Base-by-base conservation (phyloP, 2,113 vertebrate genomes). In the Gopherus evgoodei region DNA sequence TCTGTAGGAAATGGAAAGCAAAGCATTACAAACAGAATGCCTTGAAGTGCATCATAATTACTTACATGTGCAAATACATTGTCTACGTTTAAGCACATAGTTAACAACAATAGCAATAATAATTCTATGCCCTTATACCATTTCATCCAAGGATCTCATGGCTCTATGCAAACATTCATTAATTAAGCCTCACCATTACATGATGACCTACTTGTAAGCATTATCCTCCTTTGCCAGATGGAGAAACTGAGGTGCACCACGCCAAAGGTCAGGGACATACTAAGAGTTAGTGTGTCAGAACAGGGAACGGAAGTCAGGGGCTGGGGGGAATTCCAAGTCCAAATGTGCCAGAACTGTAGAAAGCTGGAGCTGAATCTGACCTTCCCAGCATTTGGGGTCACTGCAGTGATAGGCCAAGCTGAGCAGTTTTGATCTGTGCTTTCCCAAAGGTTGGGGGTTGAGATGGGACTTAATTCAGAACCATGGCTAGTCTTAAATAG, bases 1-100 rank as follows among this genome's bases (percentile, higher is more conserved):
- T 98, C 98, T 98, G 98, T 96, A 98, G 98, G 98, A 98, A 98
- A 98, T 96, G 97, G 97, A 98, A 98, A 98, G 98, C 98, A 98
- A 98, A 98, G 97, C 98, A 98, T 97, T 98, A 91, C 91, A 98
- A 98, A 97, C 97, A 98, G 98, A 98, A 98, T 98, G 98, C 97
- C 98, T 98, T 98, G 97, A 98, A 98, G 98, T 98, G 97, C 96
- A 98, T 97, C 97, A 95, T 98, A 98, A 98, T 98, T 98, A 98
- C 97, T 98, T 98, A 98, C 98, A 98, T 98, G 98, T 98, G 98
- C 98, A 98, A 98, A 98, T 97, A 98, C 96, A 97, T 94, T 96
- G 98, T 97, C 98, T 98, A 98, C 96, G 96, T 97, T 93, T 84
- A 98, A 97, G 93, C 96, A 96, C 96, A 95, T 93, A 93, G 97